A percentile compares a stretch with the other conserved stretches of the same genome.
phyloP scores from a whole-genome alignment of 2,888 invertebrate species.

The Xestoiulus laeticollis region DNA sequence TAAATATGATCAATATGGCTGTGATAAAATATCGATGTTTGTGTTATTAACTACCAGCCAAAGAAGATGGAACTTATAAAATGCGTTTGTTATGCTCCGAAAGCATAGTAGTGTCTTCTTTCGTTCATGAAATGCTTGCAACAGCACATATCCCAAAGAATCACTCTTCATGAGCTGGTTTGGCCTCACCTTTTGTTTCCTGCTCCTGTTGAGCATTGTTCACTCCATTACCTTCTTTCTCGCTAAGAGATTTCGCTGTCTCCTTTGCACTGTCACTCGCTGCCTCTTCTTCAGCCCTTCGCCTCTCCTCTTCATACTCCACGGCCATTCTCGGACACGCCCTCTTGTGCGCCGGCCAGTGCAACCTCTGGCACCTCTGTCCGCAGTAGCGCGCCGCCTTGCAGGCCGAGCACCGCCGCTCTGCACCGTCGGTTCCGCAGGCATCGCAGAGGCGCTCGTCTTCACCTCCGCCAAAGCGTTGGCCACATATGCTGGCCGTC shows the following conservation, averaged over 20 bases:
- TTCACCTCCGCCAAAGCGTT: constrained; percentile 71
- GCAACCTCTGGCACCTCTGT: constrained; percentile 90
- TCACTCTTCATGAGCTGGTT: not conserved
- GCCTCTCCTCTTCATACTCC: constrained; percentile 23
- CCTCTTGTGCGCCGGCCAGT: constrained; percentile 67
- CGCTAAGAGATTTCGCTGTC: no score
- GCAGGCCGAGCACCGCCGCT: constrained; percentile 95
- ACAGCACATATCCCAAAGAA: not conserved
- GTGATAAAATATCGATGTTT: no score
- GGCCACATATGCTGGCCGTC: constrained; percentile 85
- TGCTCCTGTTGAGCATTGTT: not conserved
- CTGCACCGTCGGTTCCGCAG: constrained; percentile 75
- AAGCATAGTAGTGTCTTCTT: no score
- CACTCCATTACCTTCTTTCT: not conserved
- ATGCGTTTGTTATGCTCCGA: no score
- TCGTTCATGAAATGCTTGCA: no score
- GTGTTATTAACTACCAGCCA: no score
- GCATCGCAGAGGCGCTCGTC: constrained; percentile 74
- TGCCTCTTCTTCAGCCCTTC: not conserved
- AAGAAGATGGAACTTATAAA: no score
- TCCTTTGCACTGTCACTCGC: not conserved
- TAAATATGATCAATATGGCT: no score
- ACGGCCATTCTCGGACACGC: constrained; percentile 56
- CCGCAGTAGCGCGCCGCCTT: constrained; percentile 94
- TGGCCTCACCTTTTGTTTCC: not conserved